Base-by-base conservation (phyloP, 2,113 vertebrate genomes). In the Salvelinus namaycush region DNA sequence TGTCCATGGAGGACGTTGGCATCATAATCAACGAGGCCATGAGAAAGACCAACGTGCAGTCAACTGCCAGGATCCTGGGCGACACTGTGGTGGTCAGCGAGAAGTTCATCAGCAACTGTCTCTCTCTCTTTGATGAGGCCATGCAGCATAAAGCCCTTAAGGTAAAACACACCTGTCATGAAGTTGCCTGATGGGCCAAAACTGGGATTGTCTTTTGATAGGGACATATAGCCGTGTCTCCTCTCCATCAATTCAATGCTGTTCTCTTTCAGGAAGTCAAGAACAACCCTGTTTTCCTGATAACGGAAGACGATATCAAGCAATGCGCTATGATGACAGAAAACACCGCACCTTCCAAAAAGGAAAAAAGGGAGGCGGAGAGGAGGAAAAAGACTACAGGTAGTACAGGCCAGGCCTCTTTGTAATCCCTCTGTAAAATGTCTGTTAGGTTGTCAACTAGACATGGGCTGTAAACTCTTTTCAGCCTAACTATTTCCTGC, bases 91-190 rank as follows among this genome's bases (percentile, higher is more conserved):
- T 97, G 1, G 93, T 98, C 87, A 97, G 97, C 64, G 96, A 99
- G 87, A 97, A 96, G 78, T 99, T 98, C 90, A 85, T 99, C 84
- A 93, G 83, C 86, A 92, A 85, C 87, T 99, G 97, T 84, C 77
- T 90, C 14, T 84, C 91, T 27, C 79, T 97, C 0, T 99, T 99
- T 86, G 92, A 92, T 62, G 92, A 95, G 31, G 81, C 89, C 77
- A 98, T 99, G 96, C 97, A 95, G 75, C 93, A 95, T 75, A 98
- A 96, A 85, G 97, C 97, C 70, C 94, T 96, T 91, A 97, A 96
- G 95, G 97, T 99, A 92, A 62, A 62, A 12, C 44, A 11, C 14
- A 18, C 16, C 51, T 54, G 12, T 18, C 51, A 54, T 5, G 5
- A 54, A 8, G 68, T 44, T 69, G 31, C 22, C 16, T 27, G 24